Evolutionary conservation across 2,888 invertebrate genomes (phyloP), one percentile per base, ranked within the genome.

Genomic region (Amiota communis): DNA sequence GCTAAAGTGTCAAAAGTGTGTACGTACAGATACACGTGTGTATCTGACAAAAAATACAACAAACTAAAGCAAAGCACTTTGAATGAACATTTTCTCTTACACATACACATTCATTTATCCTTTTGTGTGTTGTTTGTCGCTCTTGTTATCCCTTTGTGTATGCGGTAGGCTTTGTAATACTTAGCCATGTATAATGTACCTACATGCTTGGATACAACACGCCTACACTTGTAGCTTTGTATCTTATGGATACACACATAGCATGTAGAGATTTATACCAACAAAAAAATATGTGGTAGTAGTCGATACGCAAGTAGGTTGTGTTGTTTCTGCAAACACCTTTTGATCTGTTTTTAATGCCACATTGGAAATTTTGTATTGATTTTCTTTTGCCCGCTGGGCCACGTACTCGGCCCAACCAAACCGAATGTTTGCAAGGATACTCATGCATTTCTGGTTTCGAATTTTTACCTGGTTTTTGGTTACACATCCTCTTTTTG

Each of bases 321-420:
- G 36, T 36, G 36, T 36, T 36, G 36, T 36, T 36, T 36, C 6
- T 36, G 8, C 6, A 61, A 63, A 81, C 75, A 79, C 73, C 80
- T 79, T 78, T 81, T 82, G 81, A 83, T 84, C 80, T 76, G 77
- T 83, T 82, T 78, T 77, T 79, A 77, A 76, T 76, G 74, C 71
- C 71, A 73, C 69, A 63, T 13, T 81, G 71, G 73, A 83, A 77
- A 78, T 67, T 76, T 74, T 76, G 76, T 75, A 83, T 84, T 72
- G 83, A 83, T 83, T 84, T 83, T 79, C 72, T 71, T 59, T 23
- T 13, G 13, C 49, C 4, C 20, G 64, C 76, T 67, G 17, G 17
- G 46, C 12, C 46, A 17, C 12, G 17, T 48, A 48, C 47, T 36
- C 49, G 13, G 47, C 49, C 11, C 49, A 17, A 49, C 17, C 53